Conservation (phyloP, 2,888 invertebrate genomes). For the Zonitis immaculata region DNA sequence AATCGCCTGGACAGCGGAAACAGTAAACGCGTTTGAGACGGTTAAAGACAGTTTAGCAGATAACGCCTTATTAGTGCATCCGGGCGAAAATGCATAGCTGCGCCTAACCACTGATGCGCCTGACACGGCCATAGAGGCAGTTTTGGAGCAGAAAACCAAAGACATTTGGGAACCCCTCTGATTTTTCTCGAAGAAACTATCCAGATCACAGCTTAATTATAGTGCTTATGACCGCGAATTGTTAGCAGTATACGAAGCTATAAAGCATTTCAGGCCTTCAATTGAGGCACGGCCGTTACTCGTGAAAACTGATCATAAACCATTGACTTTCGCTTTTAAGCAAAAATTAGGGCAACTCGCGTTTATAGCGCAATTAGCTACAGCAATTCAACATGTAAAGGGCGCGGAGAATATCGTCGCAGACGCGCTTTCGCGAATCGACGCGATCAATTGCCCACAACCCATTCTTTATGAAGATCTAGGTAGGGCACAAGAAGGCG, state of each 20-base stretch:
- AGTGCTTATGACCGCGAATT: constrained; percentile 33
- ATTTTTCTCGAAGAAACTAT: constrained; percentile 41
- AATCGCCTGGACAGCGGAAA: neutral
- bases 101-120: too few relatives aligned
- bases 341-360: constrained; percentile 35
- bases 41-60: too few relatives aligned
- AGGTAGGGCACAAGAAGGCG: too few relatives aligned
- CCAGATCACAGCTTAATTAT: constrained; percentile 36
- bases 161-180: constrained; percentile 36
- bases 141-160: constrained; percentile 37
- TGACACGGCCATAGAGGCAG: too few relatives aligned
- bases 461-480: too few relatives aligned
- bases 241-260: constrained; percentile 8
- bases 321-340: constrained; percentile 36
- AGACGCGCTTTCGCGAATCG: too few relatives aligned
- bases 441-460: too few relatives aligned
- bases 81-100: too few relatives aligned
- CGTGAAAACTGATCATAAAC: constrained; percentile 40
- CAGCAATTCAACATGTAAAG: constrained; percentile 36
- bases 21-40: too few relatives aligned
- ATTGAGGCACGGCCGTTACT: constrained; percentile 9
- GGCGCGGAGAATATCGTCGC: constrained; percentile 39
- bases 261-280: constrained; percentile 25
- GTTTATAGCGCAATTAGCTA: constrained; percentile 36
- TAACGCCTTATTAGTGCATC: too few relatives aligned